Conservation (phyloP, 2,113 vertebrate species). For the Pyxicephalus adspersus region DNA sequence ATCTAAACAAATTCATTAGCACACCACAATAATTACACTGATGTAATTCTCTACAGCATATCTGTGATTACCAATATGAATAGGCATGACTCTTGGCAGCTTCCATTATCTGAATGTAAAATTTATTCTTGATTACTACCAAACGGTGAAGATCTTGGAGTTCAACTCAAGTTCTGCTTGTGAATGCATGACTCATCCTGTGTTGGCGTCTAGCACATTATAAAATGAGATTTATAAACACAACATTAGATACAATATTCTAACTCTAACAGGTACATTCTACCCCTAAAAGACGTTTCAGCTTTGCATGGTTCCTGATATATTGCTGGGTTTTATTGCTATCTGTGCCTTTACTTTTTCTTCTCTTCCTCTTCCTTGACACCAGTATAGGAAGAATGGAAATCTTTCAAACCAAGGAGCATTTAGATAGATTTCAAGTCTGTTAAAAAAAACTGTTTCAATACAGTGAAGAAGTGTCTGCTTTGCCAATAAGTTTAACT, state of each 20-base stretch:
- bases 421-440: no score
- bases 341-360: no score
- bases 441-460: no score
- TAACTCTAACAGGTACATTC: not conserved
- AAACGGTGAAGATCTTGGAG: conserved; percentile 33
- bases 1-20: conserved; percentile 55
- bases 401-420: no score
- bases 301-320: no score
- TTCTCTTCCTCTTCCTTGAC: no score
- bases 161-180: conserved; percentile 4
- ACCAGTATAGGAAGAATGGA: no score
- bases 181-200: not conserved
- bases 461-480: no score
- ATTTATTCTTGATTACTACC: conserved; percentile 32
- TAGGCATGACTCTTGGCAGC: conserved; percentile 26
- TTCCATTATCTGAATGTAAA: conserved; percentile 42
- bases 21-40: conserved; percentile 36
- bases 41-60: conserved; percentile 32
- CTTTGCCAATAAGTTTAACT: no score
- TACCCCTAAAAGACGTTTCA: no score
- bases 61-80: conserved; percentile 45
- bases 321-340: no score
- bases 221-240: conserved; percentile 12
- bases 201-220: not conserved
- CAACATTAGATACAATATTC: not conserved